Evolutionary conservation across 2,113 vertebrate species (phyloP).

Genomic region (Siniperca chuatsi): DNA sequence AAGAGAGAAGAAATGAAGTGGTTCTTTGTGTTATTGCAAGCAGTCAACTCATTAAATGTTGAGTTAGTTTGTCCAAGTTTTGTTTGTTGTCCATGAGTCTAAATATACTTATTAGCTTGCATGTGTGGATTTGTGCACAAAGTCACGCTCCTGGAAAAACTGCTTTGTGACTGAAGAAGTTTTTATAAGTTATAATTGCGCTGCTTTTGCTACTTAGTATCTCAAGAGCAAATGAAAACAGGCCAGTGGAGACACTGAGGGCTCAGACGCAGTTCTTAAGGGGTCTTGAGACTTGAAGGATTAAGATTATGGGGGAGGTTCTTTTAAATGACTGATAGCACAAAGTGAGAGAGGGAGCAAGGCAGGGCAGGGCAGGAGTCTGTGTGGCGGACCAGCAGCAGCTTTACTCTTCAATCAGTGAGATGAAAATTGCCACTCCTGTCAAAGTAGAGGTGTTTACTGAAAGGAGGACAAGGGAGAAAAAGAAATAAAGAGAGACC

Average conservation of each 20-base stretch:
- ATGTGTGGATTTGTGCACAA: constrained; percentile 27
- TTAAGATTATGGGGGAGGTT: constrained; percentile 80
- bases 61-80: constrained; percentile 22
- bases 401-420: constrained; percentile 85
- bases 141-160: constrained; percentile 49
- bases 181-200: constrained; percentile 31
- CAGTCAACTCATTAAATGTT: constrained; percentile 55
- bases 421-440: constrained; percentile 84
- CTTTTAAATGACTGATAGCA: constrained; percentile 81
- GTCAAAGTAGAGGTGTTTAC: constrained; percentile 84
- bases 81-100: constrained; percentile 53
- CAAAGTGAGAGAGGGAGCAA: constrained; percentile 79
- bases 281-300: constrained; percentile 77
- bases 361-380: constrained; percentile 82
- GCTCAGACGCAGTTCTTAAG: constrained; percentile 60
- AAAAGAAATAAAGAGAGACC: constrained; percentile 64
- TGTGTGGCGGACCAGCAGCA: constrained; percentile 82
- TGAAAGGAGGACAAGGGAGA: constrained; percentile 74
- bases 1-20: constrained; percentile 70
- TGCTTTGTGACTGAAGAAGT: constrained; percentile 16
- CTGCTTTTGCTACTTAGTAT: constrained; percentile 26
- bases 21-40: constrained; percentile 65
- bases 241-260: constrained; percentile 55
- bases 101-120: constrained; percentile 55
- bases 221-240: constrained; percentile 53